Base-by-base conservation (phyloP, 37 sponge, comb jelly and placozoan species). In the Diacarnus erythraeanus region DNA sequence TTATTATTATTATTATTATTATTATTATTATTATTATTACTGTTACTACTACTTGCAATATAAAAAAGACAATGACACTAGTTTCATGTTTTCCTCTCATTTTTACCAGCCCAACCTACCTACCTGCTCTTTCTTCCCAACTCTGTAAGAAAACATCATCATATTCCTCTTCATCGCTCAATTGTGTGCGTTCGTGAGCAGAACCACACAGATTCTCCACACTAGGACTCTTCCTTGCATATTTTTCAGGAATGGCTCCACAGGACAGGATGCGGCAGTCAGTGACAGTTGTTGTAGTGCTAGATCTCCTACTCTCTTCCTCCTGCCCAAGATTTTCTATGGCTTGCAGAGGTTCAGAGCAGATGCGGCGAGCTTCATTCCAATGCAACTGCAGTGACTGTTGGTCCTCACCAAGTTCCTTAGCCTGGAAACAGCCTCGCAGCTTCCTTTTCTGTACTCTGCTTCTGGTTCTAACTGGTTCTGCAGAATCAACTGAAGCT, bases 361-460 rank as follows among this genome's bases (percentile, higher is more conserved):
- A 70, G 51, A 77, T 72, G 40, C 85, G 59, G 33, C 85, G 71
- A 33, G 72, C 78, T 25, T 77, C 76, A 51, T 72, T 77, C 85
- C 85, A 85, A 30, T 78, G 71, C 56, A 71, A 72, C 38, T 56
- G 42, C 2, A 35, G 74, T 74, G n/a, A 57, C 74, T 74, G 74
- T 57, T 15, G 0, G 38, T 40, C 42, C 47, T 71, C 9, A 29
- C 4, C 18, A 23, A 23, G 17, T 21, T 74, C 57, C 56, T 74
- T 36, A 18, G 15, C 74, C 23, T 74, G 69, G n/a, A n/a, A n/a
- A n/a, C n/a, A n/a, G n/a, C n/a, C n/a, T n/a, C n/a, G n/a, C 38
- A 33, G 74, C 57, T 43, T 42, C 74, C 66, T 31, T 8, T 30
- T 65, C 23, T 5, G 23, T n/a, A 25, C 27, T 60, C 35, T 5